phyloP scores from a whole-genome alignment of 2,888 invertebrate genomes.

The Aleiodes leptofemur region DNA sequence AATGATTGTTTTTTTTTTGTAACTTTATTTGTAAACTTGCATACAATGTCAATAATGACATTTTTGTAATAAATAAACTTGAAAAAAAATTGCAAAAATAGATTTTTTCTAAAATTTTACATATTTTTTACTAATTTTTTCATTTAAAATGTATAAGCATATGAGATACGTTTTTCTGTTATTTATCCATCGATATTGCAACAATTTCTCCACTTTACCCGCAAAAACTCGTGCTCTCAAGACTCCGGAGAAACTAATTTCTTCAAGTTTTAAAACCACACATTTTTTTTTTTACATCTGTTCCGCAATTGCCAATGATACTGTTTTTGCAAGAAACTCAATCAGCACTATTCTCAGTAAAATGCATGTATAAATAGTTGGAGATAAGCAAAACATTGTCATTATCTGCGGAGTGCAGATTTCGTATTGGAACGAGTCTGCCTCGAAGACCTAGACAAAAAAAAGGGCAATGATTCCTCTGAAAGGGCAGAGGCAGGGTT shows the following conservation, averaged over 20 bases:
- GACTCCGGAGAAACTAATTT: conserved; percentile 1
- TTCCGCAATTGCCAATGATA: conserved; percentile 1
- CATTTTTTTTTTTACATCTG: background rate
- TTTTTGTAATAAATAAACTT: too few species aligned
- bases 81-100: too few species aligned
- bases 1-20: too few species aligned
- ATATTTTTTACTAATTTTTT: too few species aligned
- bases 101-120: too few species aligned
- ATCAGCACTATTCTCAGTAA: background rate
- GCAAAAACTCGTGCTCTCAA: background rate
- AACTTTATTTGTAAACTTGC: too few species aligned
- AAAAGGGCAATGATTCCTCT: conserved; percentile 41
- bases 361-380: conserved; percentile 18
- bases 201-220: background rate
- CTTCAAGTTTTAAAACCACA: conserved; percentile 4
- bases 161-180: too few species aligned
- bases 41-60: too few species aligned
- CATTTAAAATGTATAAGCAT: too few species aligned
- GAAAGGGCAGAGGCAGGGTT: conserved; percentile 41
- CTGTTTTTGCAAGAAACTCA: background rate
- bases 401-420: conserved; percentile 1
- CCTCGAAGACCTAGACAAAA: background rate
- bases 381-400: background rate
- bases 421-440: conserved; percentile 26
- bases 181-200: too few species aligned